phyloP scores from a whole-genome alignment of 2,113 vertebrate species.

The Melospiza melodia region DNA sequence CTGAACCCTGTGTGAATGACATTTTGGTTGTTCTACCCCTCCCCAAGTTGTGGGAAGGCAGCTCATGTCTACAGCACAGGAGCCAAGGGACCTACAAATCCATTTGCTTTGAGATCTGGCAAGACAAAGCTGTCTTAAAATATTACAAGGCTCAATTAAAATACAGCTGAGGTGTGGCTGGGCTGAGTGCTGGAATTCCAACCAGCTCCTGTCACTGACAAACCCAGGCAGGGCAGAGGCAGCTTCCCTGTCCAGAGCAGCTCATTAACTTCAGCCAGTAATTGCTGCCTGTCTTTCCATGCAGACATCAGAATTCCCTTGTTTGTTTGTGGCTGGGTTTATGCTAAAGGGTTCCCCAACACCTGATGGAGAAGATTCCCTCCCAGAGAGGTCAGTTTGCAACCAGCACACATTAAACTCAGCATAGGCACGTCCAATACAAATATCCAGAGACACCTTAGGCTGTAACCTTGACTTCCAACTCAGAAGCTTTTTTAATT shows the following conservation, averaged over 20 bases:
- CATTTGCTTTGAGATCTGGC: conserved; percentile 39
- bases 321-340: neutral
- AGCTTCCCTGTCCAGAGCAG: neutral
- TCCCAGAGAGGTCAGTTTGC: neutral
- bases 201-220: neutral
- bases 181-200: neutral
- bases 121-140: conserved; percentile 55
- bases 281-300: neutral
- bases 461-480: neutral
- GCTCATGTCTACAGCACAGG: neutral
- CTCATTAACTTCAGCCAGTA: neutral
- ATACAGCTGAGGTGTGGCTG: neutral
- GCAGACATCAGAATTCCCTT: neutral
- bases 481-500: neutral
- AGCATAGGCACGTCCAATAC: neutral
- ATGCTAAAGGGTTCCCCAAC: neutral
- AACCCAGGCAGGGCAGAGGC: neutral
- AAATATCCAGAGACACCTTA: neutral
- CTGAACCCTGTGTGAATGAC: neutral
- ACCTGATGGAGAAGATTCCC: neutral
- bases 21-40: neutral
- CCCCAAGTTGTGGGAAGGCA: neutral
- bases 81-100: conserved; percentile 17
- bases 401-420: neutral
- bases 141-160: conserved; percentile 43